These are phyloP conservation scores for Pipistrellus pipistrellus DNA, from an alignment of 2,797 vertebrate species.

Conservation along the genomic window DNA sequence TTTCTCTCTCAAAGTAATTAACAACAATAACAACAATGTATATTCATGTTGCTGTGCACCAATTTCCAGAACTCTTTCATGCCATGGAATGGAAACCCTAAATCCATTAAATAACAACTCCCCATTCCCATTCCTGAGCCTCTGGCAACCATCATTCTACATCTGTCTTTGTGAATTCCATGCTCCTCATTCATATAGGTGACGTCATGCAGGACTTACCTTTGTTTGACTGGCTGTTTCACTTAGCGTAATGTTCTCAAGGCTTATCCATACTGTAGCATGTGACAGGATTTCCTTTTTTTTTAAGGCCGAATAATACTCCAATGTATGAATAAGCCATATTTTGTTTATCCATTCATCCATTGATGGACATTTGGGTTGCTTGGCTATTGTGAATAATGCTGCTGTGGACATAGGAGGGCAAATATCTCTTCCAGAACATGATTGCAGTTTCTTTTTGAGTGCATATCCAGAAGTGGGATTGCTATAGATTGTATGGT, in stretches of 20 bases:
- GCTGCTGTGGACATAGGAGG: background rate
- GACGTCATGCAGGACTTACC: background rate
- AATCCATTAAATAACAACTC: background rate
- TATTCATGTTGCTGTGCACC: background rate
- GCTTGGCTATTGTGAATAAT: background rate
- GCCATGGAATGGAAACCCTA: background rate
- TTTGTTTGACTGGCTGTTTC: background rate
- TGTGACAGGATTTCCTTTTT: constrained; percentile 36
- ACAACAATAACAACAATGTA: background rate
- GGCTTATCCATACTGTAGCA: background rate
- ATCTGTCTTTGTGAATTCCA: background rate
- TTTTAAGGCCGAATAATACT: constrained; percentile 27
- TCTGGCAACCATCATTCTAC: background rate
- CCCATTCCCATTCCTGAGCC: background rate
- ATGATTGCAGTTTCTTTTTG: background rate
- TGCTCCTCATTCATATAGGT: too few relatives aligned
- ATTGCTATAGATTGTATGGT: background rate
- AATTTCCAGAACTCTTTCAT: background rate
- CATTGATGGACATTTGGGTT: too few relatives aligned
- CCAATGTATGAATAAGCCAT: background rate
- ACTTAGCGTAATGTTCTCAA: background rate
- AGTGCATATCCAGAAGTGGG: background rate
- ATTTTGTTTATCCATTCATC: constrained; percentile 4
- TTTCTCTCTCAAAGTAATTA: background rate
- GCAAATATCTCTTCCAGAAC: background rate